These are phyloP conservation scores for Xenops minutus DNA, from an alignment of 2,797 vertebrate species.

Conservation along the genomic window DNA sequence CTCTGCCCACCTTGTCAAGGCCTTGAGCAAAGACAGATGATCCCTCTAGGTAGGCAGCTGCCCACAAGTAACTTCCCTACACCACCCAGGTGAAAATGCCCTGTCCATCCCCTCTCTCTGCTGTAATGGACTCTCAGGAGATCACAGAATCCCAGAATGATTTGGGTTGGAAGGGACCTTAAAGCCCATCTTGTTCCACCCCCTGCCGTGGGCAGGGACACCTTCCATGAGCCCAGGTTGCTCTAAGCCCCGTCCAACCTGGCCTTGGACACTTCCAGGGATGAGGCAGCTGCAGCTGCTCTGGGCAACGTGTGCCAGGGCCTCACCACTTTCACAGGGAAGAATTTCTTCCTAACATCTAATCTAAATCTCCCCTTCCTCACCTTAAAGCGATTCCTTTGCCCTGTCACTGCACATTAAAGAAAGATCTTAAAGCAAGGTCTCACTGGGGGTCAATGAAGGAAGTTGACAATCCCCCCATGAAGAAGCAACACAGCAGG, in stretches of 20 bases:
- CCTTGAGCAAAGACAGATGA: not conserved
- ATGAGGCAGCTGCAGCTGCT: not conserved
- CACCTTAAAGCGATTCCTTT: not conserved
- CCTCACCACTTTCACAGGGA: accelerated
- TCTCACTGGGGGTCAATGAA: accelerated
- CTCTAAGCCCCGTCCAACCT: accelerated
- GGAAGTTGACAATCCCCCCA: not conserved
- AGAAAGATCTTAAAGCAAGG: not conserved
- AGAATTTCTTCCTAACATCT: not conserved
- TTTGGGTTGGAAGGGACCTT: not conserved
- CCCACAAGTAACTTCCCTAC: not conserved
- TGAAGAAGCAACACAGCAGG: not conserved
- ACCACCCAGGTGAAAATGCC: not conserved
- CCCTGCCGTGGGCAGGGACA: not conserved
- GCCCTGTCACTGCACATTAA: not conserved
- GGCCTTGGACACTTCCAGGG: not conserved
- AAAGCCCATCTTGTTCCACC: accelerated
- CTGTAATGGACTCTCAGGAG: not conserved
- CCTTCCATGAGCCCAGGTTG: accelerated
- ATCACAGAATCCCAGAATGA: not conserved
- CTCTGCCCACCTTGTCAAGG: not conserved
- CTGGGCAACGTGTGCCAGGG: not conserved
- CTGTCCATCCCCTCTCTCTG: not conserved
- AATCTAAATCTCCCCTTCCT: not conserved
- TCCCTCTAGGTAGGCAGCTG: not conserved